These are phyloP conservation scores for Ochotona princeps DNA, from an alignment of 2,113 vertebrate genomes.

Conservation along the genomic window DNA sequence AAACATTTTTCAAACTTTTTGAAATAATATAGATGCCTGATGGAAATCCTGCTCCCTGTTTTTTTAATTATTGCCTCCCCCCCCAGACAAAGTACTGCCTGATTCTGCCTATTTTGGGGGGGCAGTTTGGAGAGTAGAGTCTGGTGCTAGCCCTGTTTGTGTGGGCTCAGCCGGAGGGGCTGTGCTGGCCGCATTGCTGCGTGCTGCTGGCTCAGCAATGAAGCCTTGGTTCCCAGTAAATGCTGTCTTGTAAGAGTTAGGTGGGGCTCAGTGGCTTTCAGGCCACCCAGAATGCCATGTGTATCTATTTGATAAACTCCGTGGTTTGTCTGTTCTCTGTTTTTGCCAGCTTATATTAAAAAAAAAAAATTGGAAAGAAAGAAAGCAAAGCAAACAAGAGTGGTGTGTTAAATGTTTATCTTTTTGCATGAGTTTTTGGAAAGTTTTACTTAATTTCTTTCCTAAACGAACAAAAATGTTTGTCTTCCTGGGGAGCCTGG, in stretches of 20 bases:
- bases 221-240: not conserved
- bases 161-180: not conserved
- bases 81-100: not conserved
- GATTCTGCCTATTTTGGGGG: not conserved
- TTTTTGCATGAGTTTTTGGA: conserved; percentile 44
- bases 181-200: too few relatives aligned
- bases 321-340: conserved; percentile 58
- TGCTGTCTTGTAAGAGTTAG: not conserved
- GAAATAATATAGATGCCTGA: not conserved
- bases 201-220: not conserved
- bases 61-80: not conserved
- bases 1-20: conserved; percentile 39
- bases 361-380: not conserved
- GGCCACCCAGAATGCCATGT: conserved; percentile 57
- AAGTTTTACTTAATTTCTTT: conserved; percentile 39
- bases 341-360: conserved; percentile 42
- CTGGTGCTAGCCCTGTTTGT: not conserved
- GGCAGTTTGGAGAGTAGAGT: not conserved
- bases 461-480: conserved; percentile 41
- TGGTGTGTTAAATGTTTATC: conserved; percentile 40
- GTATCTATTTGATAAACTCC: conserved; percentile 66
- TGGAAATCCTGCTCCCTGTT: not conserved
- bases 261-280: not conserved
- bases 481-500: not conserved
- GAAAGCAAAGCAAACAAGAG: not conserved